These are phyloP conservation scores for Petroica traversi DNA, from an alignment of 2,113 vertebrate species.

Conservation along the genomic window DNA sequence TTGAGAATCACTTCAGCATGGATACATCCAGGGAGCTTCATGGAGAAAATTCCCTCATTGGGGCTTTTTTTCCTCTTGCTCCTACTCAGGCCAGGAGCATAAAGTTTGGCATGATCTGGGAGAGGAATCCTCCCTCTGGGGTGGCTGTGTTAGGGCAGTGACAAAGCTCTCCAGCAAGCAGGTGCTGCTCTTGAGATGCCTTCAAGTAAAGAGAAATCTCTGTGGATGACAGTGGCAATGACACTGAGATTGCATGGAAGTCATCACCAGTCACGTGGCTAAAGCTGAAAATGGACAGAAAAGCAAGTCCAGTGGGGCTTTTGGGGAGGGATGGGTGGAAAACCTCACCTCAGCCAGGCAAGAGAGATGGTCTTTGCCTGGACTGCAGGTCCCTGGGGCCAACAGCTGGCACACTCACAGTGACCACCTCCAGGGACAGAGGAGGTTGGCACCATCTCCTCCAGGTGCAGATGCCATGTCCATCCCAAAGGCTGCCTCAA, in stretches of 20 bases:
- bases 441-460: background rate
- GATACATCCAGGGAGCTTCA: background rate
- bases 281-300: background rate
- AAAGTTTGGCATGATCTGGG: background rate
- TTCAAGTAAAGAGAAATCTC: background rate
- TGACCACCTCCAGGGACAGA: background rate
- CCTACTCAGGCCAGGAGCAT: background rate
- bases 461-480: background rate
- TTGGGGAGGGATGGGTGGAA: background rate
- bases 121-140: background rate
- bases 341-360: background rate
- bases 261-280: fast-evolving
- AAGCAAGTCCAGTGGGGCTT: too few species aligned
- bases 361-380: background rate
- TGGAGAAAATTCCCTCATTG: background rate
- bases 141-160: background rate
- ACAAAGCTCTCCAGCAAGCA: background rate
- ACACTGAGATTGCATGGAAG: background rate
- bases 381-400: background rate
- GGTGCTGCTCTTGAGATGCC: background rate
- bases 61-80: background rate
- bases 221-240: background rate
- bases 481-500: background rate
- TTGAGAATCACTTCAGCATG: background rate
- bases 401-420: background rate